These are phyloP conservation scores for Eristalinus sepulchralis DNA, from an alignment of 2,888 invertebrate genomes.

Conservation along the genomic window DNA sequence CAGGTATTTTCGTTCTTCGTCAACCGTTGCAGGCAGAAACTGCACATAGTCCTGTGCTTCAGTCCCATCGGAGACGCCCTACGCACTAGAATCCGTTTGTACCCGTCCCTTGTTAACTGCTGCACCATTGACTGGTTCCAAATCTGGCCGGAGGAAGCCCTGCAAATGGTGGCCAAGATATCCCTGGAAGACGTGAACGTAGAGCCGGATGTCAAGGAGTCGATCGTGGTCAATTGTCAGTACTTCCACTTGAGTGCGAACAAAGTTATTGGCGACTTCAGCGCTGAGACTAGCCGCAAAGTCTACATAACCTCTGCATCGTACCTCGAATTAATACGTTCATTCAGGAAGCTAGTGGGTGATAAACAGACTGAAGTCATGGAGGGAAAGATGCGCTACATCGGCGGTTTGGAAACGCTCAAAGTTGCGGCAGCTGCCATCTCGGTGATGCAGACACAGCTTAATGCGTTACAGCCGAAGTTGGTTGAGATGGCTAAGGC, in stretches of 20 bases:
- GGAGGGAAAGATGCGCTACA: constrained; percentile 88
- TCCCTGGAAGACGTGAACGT: constrained; percentile 87
- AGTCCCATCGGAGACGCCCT: constrained; percentile 92
- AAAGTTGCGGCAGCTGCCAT: constrained; percentile 91
- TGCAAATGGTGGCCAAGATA: constrained; percentile 90
- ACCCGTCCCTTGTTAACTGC: constrained; percentile 94
- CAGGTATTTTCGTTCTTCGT: constrained; percentile 91
- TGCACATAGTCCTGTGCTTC: constrained; percentile 89
- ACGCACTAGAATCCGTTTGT: constrained; percentile 90
- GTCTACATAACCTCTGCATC: constrained; percentile 96
- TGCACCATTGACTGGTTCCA: constrained; percentile 97
- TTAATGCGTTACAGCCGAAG: constrained; percentile 91
- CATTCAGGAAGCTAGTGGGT: constrained; percentile 88
- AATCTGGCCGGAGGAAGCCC: constrained; percentile 92
- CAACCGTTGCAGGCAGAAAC: constrained; percentile 88
- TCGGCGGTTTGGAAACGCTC: constrained; percentile 90
- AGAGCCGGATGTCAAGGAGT: constrained; percentile 83
- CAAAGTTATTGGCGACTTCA: constrained; percentile 84
- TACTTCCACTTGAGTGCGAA: constrained; percentile 92
- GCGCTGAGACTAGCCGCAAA: constrained; percentile 84
- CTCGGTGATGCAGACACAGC: constrained; percentile 88
- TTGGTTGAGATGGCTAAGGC: constrained; percentile 89
- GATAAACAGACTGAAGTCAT: constrained; percentile 87
- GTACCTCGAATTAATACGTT: constrained; percentile 91
- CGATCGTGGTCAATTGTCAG: constrained; percentile 91